A percentile compares a stretch with the other conserved stretches of the same genome.
phyloP scores from a whole-genome alignment of 92 coral and sea anemone genomes.

The Phenganax stokvisi region DNA sequence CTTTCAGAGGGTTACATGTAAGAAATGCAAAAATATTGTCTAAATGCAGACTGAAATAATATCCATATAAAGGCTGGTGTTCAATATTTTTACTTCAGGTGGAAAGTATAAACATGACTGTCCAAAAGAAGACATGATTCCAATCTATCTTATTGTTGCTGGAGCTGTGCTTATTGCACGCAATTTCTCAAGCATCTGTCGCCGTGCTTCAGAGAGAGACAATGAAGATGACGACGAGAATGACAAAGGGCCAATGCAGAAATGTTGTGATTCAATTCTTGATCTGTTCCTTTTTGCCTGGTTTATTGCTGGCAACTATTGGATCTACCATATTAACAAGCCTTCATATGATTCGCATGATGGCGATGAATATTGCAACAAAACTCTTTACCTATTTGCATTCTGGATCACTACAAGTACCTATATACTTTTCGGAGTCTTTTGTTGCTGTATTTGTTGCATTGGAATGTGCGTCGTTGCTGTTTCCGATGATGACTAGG shows the following conservation, averaged over 20 bases:
- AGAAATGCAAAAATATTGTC: too few relatives aligned
- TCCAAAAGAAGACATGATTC: constrained; percentile 66
- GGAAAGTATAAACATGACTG: constrained; percentile 85
- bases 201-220: constrained; percentile 48
- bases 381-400: constrained; percentile 88
- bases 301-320: constrained; percentile 94
- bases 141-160: constrained; percentile 87
- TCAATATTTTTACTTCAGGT: constrained; percentile 45
- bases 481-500: constrained; percentile 20
- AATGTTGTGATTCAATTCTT: constrained; percentile 53
- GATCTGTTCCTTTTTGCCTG: constrained; percentile 83
- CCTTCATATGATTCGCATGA: constrained; percentile 1
- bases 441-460: constrained; percentile 76
- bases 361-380: constrained; percentile 49
- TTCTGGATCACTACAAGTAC: constrained; percentile 87
- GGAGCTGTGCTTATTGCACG: constrained; percentile 84
- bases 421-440: constrained; percentile 56
- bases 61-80: too few relatives aligned
- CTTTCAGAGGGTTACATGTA: too few relatives aligned
- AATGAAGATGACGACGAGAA: constrained; percentile 39
- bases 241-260: constrained; percentile 44
- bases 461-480: constrained; percentile 76
- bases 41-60: too few relatives aligned
- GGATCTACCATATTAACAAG: constrained; percentile 75
- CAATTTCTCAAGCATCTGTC: constrained; percentile 66